Conservation (phyloP, 2,113 vertebrate genomes). For the Progne subis region DNA sequence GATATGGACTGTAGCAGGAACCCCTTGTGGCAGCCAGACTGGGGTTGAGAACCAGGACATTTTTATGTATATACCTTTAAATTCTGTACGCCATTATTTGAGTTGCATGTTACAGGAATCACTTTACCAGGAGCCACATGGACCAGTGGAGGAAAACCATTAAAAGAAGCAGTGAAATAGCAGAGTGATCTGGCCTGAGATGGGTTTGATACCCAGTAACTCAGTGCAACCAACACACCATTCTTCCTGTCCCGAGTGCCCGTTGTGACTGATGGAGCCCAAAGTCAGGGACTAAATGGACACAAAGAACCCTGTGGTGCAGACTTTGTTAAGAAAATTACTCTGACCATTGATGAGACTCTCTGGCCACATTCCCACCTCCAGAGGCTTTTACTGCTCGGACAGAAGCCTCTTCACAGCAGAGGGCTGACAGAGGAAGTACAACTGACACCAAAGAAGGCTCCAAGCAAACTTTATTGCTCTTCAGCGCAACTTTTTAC, state of each 20-base stretch:
- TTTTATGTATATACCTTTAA: neutral
- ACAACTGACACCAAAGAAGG: neutral
- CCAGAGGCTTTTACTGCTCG: neutral
- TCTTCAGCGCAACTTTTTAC: neutral
- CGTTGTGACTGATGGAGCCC: neutral
- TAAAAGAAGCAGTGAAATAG: neutral
- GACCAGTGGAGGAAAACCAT: neutral
- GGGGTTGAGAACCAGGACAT: neutral
- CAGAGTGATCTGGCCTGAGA: neutral
- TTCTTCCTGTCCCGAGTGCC: neutral
- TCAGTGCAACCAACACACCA: neutral
- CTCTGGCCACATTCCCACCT: neutral
- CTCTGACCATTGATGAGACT: neutral
- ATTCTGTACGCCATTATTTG: too few relatives aligned
- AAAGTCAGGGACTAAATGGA: accelerated
- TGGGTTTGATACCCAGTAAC: neutral
- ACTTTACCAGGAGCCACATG: neutral
- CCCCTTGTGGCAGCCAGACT: neutral
- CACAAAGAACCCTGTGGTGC: neutral
- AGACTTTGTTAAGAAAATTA: neutral
- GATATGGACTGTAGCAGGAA: neutral
- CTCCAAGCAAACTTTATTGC: neutral
- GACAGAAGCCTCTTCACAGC: neutral
- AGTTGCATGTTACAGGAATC: neutral
- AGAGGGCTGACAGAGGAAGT: neutral